Base-by-base conservation (phyloP, 2,888 invertebrate species). In the Bugula neritina region DNA sequence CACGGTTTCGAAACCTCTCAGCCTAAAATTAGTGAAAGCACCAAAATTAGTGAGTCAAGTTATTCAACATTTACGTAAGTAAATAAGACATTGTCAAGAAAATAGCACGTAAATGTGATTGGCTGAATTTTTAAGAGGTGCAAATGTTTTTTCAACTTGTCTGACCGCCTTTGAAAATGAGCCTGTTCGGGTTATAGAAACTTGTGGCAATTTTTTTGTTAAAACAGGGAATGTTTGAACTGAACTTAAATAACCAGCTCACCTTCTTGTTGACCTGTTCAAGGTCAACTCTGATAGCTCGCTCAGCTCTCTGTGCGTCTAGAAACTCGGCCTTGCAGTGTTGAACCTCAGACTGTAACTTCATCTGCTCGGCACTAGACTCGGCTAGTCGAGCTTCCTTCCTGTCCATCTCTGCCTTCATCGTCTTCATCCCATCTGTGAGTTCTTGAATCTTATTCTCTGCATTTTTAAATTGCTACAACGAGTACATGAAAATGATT, bases 261-360 rank as follows among this genome's bases (percentile, higher is more conserved):
- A 83, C 84, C 79, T 77, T 78, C 72, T 82, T 82, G 10, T 78
- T 76, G 17, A 75, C 63, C 74, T 83, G 81, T 72, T 83, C 82
- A 55, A 82, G 75, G 73, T 83, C 83, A 0, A 83, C 80, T 43
- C 83, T 74, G 69, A 82, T 82, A 23, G 79, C 77, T 63, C 83
- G 71, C 73, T 83, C 84, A 13, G 83, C 78, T 71, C 83, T 74
- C 75, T 84, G 80, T 35, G 82, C 74, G 76, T 84, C 83, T 29
- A 77, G 73, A 1, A 78, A 75, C 73, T 81, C 80, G 29, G 78
- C 74, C 71, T 79, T 79, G 1, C 77, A 74, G 35, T 75, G 69
- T 35, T 82, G 82, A 0, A 80, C 73, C 69, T 80, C 79, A 10
- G 74, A 69, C 74, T 81, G 80, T 0, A 80, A 71, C 72, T 80